A percentile compares a stretch with the other conserved stretches of the same genome.
These are phyloP conservation scores for Onychomys leucogaster DNA, from an alignment of 2,797 vertebrate species.

Conservation along the genomic window DNA sequence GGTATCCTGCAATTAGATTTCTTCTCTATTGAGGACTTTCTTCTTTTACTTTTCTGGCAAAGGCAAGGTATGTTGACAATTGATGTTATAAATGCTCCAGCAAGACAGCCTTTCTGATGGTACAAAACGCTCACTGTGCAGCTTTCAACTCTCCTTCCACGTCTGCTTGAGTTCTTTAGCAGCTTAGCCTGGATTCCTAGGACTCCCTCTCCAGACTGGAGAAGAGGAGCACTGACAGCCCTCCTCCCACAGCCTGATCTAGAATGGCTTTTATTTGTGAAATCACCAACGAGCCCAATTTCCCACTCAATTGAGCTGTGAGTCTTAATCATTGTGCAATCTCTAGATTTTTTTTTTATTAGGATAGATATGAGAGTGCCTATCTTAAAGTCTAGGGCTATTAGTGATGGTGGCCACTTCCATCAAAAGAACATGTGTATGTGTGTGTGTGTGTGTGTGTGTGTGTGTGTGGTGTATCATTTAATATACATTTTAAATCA, in stretches of 20 bases:
- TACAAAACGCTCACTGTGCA: conserved; percentile 61
- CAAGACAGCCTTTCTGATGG: conserved; percentile 75
- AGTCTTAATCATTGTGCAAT: not conserved
- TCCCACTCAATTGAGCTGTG: not conserved
- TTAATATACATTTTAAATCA: not conserved
- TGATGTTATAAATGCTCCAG: conserved; percentile 74
- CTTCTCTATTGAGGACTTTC: conserved; percentile 51
- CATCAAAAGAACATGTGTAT: not conserved
- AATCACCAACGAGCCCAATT: not conserved
- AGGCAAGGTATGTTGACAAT: conserved; percentile 65
- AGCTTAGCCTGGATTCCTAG: not conserved
- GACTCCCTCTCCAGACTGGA: not conserved
- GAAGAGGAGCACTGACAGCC: not conserved
- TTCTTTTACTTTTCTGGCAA: not conserved
- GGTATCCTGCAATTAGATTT: conserved; percentile 68
- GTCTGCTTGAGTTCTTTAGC: not conserved
- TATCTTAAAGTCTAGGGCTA: not conserved
- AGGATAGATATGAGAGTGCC: not conserved
- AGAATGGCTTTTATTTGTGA: not conserved
- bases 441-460: not conserved
- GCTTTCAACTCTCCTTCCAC: not conserved
- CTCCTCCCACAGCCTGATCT: not conserved
- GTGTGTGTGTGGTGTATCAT: not conserved
- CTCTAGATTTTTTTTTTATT: not conserved
- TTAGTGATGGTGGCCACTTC: not conserved